Base-by-base conservation (phyloP, 2,113 vertebrate genomes). In the Hemiscyllium ocellatum region DNA sequence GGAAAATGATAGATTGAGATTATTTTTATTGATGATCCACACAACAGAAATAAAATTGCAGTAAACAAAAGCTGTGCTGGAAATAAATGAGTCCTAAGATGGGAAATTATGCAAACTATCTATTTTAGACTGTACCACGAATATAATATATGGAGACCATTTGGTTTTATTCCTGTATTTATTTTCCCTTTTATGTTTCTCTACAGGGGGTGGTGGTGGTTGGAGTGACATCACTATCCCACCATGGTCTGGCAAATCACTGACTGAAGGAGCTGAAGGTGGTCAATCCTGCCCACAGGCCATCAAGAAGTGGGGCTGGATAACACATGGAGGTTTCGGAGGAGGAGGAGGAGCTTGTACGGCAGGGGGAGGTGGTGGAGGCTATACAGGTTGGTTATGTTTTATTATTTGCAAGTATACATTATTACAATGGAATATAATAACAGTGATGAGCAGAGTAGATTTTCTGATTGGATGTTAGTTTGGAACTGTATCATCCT, bases 331-430 rank as follows among this genome's bases (percentile, higher is more conserved):
- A 94, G 99, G 99, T 96, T 99, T 99, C 95, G 99, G 99, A 96
- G 99, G 99, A 95, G 99, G 99, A 96, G 99, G 99, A 52, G 99
- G 99, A 96, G 98, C 98, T 97, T 99, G 99, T 96, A 98, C 98
- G 96, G 98, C 99, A 90, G 99, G 99, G 96, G 99, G 99, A 95
- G 99, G 99, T 96, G 99, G 99, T 93, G 99, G 99, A 97, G 99
- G 99, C 97, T 99, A 99, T 97, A 99, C 99, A 98, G 99, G 99
- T 99, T 97, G 98, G 98, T 96, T 42, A 22, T n/a, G n/a, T 8
- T 66, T 26, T 26, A 17, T 24, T 42, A 42, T 20, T 20, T 42
- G 37, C 22, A 15, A 24, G 42, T 17, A 15, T 90, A 52, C 87
- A 47, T 5, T 83, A 20, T 20, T 2, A 83, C 42, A 42, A 83